Conservation (phyloP, 1,140 invertebrate species). For the Nylanderia fulva region DNA sequence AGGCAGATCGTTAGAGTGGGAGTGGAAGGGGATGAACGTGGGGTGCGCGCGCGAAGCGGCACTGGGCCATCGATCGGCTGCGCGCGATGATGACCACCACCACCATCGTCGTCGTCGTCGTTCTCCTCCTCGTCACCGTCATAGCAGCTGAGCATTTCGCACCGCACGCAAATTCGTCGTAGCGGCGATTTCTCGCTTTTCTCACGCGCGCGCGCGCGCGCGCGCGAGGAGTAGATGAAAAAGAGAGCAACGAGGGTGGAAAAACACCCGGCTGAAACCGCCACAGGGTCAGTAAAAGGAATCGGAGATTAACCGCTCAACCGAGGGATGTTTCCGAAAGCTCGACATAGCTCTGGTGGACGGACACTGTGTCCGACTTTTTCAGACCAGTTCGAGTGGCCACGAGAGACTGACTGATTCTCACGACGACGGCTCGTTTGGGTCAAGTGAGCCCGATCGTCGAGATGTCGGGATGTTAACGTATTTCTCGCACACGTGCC, state of each 20-base stretch:
- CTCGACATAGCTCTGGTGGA: neutral
- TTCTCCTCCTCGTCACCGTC: slow-evolving; percentile 1
- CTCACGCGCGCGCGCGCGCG: neutral
- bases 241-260: neutral
- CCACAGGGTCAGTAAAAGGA: slow-evolving; percentile 24
- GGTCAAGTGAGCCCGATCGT: slow-evolving; percentile 17
- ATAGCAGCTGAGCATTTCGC: slow-evolving; percentile 72
- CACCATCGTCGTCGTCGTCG: neutral
- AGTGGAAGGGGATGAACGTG: neutral
- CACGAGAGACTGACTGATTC: neutral
- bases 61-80: slow-evolving; percentile 81
- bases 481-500: neutral
- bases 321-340: neutral
- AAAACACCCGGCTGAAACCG: neutral
- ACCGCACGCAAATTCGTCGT: slow-evolving; percentile 61
- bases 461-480: neutral
- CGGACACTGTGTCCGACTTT: neutral
- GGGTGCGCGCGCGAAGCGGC: slow-evolving; percentile 62
- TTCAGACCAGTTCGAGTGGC: too few species aligned
- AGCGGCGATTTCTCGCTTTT: slow-evolving; percentile 39
- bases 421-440: neutral
- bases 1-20: slow-evolving; percentile 40
- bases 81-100: slow-evolving; percentile 62
- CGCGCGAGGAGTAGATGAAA: neutral
- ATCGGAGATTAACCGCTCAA: slow-evolving; percentile 17